Conservation (phyloP, 2,113 vertebrate species). For the Ibidorhyncha struthersii region DNA sequence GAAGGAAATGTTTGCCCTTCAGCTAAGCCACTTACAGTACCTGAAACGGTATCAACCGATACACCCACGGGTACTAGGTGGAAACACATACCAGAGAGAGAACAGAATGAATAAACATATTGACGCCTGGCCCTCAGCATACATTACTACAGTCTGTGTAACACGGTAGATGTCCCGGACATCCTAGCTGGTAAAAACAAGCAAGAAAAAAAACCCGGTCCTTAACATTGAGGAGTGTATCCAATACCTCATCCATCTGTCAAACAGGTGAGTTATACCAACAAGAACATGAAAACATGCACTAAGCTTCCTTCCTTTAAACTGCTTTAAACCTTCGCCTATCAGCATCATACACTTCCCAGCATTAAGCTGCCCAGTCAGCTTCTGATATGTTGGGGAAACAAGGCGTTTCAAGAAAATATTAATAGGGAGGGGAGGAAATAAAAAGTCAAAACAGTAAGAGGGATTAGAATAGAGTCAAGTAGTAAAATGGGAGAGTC, state of each 20-base stretch:
- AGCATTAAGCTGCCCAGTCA: not conserved
- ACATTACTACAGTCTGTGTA: not conserved
- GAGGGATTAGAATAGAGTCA: not conserved
- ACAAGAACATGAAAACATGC: accelerated
- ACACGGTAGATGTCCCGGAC: not conserved
- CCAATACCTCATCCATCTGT: not conserved
- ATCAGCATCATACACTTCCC: not conserved
- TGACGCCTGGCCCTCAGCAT: not conserved
- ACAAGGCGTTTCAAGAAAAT: not conserved
- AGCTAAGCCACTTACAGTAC: not conserved
- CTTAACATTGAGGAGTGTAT: not conserved
- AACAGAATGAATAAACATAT: not conserved
- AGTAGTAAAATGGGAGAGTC: not conserved
- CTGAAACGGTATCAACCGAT: not conserved
- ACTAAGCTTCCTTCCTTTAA: not conserved
- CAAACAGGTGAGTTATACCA: not conserved
- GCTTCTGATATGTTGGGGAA: not conserved
- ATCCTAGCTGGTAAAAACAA: not conserved
- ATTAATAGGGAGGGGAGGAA: not conserved
- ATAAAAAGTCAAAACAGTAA: not conserved
- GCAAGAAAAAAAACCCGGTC: not conserved
- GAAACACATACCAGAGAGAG: not conserved
- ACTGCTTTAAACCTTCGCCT: not conserved
- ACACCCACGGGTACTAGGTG: not conserved
- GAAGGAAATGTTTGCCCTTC: not conserved